A percentile compares a stretch with the other conserved stretches of the same genome.
Evolutionary conservation across 2,113 vertebrate species (phyloP).

Genomic region (Apistogramma diplotaenia): DNA sequence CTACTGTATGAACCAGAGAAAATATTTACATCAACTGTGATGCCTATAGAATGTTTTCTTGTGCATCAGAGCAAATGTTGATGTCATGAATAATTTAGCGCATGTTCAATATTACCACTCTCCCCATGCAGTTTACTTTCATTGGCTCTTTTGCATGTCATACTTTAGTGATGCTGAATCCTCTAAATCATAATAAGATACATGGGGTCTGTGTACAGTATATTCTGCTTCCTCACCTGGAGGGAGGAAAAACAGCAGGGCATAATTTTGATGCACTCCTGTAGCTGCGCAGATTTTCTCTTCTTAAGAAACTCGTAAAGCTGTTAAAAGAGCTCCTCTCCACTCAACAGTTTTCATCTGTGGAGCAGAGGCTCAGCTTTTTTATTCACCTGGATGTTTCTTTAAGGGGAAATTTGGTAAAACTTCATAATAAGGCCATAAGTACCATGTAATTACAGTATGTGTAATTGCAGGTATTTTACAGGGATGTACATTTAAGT

Average conservation of each 20-base stretch:
- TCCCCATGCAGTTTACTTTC: no score
- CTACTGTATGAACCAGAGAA: background rate
- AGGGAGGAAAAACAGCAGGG: background rate
- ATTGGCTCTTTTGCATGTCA: background rate
- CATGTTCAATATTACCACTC: background rate
- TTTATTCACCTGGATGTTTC: accelerated
- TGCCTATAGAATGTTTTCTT: no score
- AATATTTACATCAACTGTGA: no score
- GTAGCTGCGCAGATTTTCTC: background rate
- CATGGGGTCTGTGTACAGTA: background rate
- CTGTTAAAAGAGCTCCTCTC: background rate
- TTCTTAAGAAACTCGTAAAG: background rate
- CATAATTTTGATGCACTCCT: background rate
- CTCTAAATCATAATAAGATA: background rate
- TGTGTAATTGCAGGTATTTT: no score
- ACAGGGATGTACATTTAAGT: no score
- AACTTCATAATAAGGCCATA: no score
- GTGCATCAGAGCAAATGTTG: background rate
- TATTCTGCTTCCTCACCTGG: background rate
- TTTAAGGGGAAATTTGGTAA: background rate
- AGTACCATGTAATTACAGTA: no score
- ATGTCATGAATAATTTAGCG: background rate
- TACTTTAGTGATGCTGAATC: background rate
- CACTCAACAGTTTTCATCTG: background rate
- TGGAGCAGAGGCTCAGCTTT: accelerated